Conservation (phyloP, 1,140 invertebrate genomes). For the Sycobia sp. region DNA sequence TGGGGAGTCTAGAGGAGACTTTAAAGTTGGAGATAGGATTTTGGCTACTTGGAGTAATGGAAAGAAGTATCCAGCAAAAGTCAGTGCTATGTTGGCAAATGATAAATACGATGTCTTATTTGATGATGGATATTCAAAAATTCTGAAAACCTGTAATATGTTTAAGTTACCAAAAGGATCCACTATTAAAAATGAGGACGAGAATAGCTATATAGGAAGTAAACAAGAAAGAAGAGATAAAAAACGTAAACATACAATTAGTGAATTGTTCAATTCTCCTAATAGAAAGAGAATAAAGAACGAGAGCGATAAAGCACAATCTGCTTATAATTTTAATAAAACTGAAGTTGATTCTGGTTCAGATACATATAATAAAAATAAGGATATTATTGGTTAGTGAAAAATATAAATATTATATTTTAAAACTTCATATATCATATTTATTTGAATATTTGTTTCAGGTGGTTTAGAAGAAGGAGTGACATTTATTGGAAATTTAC, state of each 20-base stretch:
- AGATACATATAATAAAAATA: too few relatives aligned
- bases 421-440: too few relatives aligned
- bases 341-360: too few relatives aligned
- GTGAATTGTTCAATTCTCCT: conserved; percentile 67
- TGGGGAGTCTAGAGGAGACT: conserved; percentile 62
- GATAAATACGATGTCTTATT: conserved; percentile 82
- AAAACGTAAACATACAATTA: conserved; percentile 73
- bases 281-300: conserved; percentile 48
- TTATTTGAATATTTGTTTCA: conserved; percentile 2
- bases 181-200: conserved; percentile 36
- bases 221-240: conserved; percentile 74
- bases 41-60: conserved; percentile 85
- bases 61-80: conserved; percentile 80
- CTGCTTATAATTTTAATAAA: neutral
- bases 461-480: conserved; percentile 35
- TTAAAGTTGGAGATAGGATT: conserved; percentile 77
- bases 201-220: conserved; percentile 54
- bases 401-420: neutral
- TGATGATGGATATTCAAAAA: conserved; percentile 84
- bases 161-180: conserved; percentile 61
- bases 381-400: neutral
- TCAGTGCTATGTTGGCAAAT: conserved; percentile 72
- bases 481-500: conserved; percentile 70
- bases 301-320: conserved; percentile 32
- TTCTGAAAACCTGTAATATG: conserved; percentile 70